Conservation (phyloP, 2,888 invertebrate genomes). For the Baccha elongata region DNA sequence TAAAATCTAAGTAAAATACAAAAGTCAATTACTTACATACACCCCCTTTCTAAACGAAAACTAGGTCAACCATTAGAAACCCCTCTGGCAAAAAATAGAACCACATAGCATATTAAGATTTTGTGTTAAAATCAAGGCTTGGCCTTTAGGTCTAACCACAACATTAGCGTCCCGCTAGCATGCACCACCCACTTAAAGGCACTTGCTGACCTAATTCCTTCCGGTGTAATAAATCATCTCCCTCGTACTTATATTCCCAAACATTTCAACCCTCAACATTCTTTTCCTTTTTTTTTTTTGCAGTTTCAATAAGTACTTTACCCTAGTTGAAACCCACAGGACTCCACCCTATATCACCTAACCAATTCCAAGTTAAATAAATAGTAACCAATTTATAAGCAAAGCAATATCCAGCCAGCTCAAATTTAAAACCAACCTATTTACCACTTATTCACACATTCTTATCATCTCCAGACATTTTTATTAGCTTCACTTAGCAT, state of each 20-base stretch:
- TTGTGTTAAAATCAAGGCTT: slow-evolving; percentile 39
- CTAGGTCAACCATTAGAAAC: neutral
- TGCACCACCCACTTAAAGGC: slow-evolving; percentile 30
- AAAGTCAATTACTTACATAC: neutral
- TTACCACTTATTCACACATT: slow-evolving; percentile 62
- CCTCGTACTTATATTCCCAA: slow-evolving; percentile 29
- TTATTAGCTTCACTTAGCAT: slow-evolving; percentile 64
- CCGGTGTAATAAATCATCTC: slow-evolving; percentile 42
- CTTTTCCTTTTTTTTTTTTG: slow-evolving; percentile 19
- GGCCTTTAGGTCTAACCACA: neutral
- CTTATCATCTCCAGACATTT: slow-evolving; percentile 66
- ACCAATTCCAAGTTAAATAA: slow-evolving; percentile 41
- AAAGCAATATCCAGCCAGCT: slow-evolving; percentile 39
- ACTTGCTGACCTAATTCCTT: slow-evolving; percentile 28
- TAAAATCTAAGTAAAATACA: no score
- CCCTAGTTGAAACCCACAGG: neutral
- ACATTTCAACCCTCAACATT: slow-evolving; percentile 6
- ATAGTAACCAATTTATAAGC: slow-evolving; percentile 53
- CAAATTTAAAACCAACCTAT: slow-evolving; percentile 48
- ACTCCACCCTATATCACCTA: slow-evolving; percentile 4
- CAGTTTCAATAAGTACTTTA: slow-evolving; percentile 39
- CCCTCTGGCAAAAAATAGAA: neutral
- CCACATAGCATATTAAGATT: slow-evolving; percentile 11
- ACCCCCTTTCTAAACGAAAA: neutral
- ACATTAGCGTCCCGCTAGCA: slow-evolving; percentile 20